phyloP scores from a whole-genome alignment of 1,140 invertebrate species.

The Drosophila bocki region DNA sequence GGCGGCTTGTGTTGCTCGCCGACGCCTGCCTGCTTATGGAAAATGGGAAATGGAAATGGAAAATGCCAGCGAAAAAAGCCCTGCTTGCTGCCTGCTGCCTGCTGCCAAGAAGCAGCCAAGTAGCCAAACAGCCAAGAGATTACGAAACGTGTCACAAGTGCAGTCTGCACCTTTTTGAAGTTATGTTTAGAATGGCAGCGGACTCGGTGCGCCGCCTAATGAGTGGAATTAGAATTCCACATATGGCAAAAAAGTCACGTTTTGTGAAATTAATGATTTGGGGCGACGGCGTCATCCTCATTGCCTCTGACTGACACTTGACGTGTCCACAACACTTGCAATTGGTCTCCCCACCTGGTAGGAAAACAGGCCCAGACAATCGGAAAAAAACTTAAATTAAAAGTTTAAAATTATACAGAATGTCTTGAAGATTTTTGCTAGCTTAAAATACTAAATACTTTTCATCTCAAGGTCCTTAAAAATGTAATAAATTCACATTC shows the following conservation, averaged over 20 bases:
- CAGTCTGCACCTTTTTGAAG: conserved; percentile 82
- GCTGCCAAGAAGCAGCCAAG: conserved; percentile 22
- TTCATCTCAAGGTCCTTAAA: background rate
- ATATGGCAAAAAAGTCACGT: conserved; percentile 83
- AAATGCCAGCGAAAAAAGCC: conserved; percentile 64
- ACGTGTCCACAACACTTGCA: conserved; percentile 18
- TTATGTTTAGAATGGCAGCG: conserved; percentile 77
- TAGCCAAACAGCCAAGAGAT: conserved; percentile 66
- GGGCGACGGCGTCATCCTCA: conserved; percentile 62
- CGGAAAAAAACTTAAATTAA: background rate
- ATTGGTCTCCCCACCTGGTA: background rate
- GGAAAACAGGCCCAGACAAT: background rate
- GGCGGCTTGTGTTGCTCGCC: conserved; percentile 23
- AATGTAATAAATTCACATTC: background rate
- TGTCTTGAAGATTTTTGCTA: background rate
- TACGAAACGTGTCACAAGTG: conserved; percentile 82
- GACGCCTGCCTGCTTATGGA: conserved; percentile 61
- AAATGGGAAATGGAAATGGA: conserved; percentile 42
- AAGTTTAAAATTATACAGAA: background rate
- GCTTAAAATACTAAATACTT: too few species aligned
- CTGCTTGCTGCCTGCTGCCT: conserved; percentile 5
- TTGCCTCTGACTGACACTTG: conserved; percentile 59
- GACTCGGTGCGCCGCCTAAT: conserved; percentile 65
- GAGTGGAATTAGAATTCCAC: conserved; percentile 81
- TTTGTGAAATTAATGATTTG: conserved; percentile 81